Percentiles rank a stretch among this genome's conserved stretches.
Conservation (phyloP, 2,888 invertebrate species). For the Actias luna region DNA sequence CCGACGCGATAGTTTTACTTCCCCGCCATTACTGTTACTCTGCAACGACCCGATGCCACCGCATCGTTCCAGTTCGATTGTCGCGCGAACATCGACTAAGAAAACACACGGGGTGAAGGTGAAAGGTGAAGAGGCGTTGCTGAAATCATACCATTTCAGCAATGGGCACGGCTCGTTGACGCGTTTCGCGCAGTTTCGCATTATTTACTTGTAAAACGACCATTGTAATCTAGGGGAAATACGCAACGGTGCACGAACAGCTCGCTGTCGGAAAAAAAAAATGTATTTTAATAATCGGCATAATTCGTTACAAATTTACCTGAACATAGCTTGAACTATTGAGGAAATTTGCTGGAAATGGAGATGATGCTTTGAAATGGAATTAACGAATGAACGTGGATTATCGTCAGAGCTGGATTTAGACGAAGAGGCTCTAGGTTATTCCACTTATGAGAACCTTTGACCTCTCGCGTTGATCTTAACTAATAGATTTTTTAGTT, state of each 20-base stretch:
- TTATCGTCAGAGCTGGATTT: too few species aligned
- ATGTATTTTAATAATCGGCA: too few species aligned
- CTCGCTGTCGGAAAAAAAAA: not conserved
- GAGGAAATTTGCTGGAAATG: too few species aligned
- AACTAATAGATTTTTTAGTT: too few species aligned
- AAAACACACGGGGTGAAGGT: conserved; percentile 63
- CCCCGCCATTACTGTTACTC: conserved; percentile 50
- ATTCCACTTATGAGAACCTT: too few species aligned
- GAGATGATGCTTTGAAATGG: too few species aligned
- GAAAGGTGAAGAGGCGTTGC: conserved; percentile 51
- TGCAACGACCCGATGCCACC: conserved; percentile 49
- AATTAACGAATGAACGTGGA: too few species aligned
- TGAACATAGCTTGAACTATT: too few species aligned
- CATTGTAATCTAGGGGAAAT: not conserved
- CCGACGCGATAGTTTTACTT: conserved; percentile 65
- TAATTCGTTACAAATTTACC: too few species aligned
- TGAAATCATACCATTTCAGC: conserved; percentile 31
- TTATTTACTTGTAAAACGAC: not conserved
- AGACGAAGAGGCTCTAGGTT: too few species aligned
- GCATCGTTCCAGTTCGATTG: conserved; percentile 27
- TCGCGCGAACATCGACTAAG: conserved; percentile 24
- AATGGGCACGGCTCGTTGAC: conserved; percentile 14
- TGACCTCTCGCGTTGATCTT: too few species aligned
- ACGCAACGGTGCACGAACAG: not conserved
- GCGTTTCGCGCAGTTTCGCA: conserved; percentile 34